Conservation (phyloP, 2,797 vertebrate species). For the Trachurus trachurus region DNA sequence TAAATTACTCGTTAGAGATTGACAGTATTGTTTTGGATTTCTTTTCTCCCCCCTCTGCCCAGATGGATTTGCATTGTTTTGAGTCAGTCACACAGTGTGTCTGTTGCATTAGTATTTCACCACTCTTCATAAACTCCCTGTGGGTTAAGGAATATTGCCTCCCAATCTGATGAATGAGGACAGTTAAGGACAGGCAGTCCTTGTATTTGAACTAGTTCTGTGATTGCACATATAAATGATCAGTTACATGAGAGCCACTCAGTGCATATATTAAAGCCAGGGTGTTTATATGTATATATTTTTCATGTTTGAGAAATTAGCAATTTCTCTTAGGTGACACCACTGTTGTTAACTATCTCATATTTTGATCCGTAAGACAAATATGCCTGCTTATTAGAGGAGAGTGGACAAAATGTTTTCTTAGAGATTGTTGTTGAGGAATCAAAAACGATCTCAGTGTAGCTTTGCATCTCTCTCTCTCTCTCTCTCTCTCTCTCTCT, state of each 20-base stretch:
- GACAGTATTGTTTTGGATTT: constrained; percentile 54
- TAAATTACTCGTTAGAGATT: constrained; percentile 63
- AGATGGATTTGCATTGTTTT: constrained; percentile 60
- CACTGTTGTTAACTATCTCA: background rate
- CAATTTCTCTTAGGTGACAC: background rate
- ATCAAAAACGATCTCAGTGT: too few relatives aligned
- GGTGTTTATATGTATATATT: too few relatives aligned
- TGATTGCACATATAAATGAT: constrained; percentile 1
- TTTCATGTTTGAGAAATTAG: background rate
- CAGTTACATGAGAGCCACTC: background rate
- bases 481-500: too few relatives aligned
- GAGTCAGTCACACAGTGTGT: constrained; percentile 36
- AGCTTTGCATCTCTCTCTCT: too few relatives aligned
- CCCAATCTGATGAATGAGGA: constrained; percentile 44
- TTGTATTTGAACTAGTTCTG: constrained; percentile 42
- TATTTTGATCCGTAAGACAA: too few relatives aligned
- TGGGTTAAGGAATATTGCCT: constrained; percentile 41
- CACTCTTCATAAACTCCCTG: constrained; percentile 40
- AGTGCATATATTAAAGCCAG: too few relatives aligned
- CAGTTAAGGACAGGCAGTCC: constrained; percentile 59
- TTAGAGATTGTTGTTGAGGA: too few relatives aligned
- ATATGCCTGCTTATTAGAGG: too few relatives aligned
- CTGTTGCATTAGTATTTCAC: constrained; percentile 60
- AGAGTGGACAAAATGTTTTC: too few relatives aligned
- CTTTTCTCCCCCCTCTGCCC: background rate